These are phyloP conservation scores for Erinaceus europaeus DNA, from an alignment of 2,113 vertebrate genomes.

Conservation along the genomic window DNA sequence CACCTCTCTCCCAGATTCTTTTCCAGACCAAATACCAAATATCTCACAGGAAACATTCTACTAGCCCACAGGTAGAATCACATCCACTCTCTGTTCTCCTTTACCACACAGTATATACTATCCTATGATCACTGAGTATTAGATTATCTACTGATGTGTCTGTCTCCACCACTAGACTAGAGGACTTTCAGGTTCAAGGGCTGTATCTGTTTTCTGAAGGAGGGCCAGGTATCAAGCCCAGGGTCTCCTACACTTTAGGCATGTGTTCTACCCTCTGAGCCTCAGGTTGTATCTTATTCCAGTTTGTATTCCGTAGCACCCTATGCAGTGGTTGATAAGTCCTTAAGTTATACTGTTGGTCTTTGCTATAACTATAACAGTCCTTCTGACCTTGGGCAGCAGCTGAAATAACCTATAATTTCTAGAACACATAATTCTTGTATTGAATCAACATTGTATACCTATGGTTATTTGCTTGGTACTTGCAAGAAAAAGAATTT, in stretches of 20 bases:
- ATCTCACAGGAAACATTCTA: neutral
- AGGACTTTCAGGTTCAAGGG: neutral
- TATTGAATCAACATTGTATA: neutral
- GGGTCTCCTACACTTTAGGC: too few species aligned
- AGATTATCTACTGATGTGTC: neutral
- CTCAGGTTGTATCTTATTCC: too few species aligned
- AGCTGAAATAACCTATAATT: neutral
- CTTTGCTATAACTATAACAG: neutral
- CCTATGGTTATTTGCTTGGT: neutral
- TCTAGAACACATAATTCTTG: neutral
- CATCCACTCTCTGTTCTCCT: neutral
- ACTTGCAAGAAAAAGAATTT: neutral
- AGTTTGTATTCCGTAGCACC: neutral
- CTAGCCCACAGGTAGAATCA: neutral
- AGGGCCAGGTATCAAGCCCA: too few species aligned
- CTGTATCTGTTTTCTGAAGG: too few species aligned
- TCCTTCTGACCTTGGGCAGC: neutral
- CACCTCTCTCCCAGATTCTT: too few species aligned
- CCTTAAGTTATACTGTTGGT: neutral
- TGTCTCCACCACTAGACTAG: neutral
- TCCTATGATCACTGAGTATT: neutral
- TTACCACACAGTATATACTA: neutral
- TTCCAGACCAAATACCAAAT: neutral
- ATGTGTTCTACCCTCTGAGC: too few species aligned
- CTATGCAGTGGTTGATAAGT: neutral